Percentiles rank a stretch among this genome's conserved stretches.
phyloP scores from a whole-genome alignment of 2,888 invertebrate species.

The Drosophila glabriapex region DNA sequence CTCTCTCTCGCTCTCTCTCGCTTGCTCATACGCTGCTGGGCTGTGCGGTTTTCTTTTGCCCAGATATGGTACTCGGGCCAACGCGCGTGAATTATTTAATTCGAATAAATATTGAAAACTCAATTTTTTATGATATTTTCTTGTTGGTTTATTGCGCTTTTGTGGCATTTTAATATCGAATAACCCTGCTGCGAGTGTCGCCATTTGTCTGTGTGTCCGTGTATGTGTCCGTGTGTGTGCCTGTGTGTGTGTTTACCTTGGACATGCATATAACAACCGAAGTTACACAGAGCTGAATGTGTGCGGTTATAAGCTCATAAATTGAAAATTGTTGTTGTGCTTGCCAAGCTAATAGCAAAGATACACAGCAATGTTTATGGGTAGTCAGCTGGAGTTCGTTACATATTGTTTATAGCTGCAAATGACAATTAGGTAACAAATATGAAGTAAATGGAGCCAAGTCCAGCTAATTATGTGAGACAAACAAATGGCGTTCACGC shows the following conservation, averaged over 20 bases:
- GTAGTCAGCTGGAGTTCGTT: neutral
- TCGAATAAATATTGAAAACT: constrained; percentile 79
- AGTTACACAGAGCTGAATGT: constrained; percentile 11
- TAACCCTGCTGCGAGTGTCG: constrained; percentile 55
- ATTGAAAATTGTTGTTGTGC: constrained; percentile 1
- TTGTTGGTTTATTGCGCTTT: constrained; percentile 77
- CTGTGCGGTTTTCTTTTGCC: constrained; percentile 53
- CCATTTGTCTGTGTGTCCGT: constrained; percentile 25
- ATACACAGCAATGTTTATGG: constrained; percentile 5
- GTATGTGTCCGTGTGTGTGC: constrained; percentile 4
- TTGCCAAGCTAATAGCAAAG: constrained; percentile 6
- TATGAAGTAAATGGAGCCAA: neutral
- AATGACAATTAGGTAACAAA: constrained; percentile 11
- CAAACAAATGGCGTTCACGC: constrained; percentile 1
- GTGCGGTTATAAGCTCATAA: constrained; percentile 28
- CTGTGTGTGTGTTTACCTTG: constrained; percentile 26
- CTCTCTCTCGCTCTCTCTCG: neutral
- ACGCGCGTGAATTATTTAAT: constrained; percentile 75
- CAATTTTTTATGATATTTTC: constrained; percentile 77
- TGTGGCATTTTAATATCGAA: constrained; percentile 71
- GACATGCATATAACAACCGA: constrained; percentile 14
- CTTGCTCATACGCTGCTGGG: neutral
- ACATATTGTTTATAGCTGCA: constrained; percentile 3
- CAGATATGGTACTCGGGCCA: constrained; percentile 32
- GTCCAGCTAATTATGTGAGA: constrained; percentile 21